Evolutionary conservation across 2,888 invertebrate genomes (phyloP).

Genomic region (Palloptera scutellata): DNA sequence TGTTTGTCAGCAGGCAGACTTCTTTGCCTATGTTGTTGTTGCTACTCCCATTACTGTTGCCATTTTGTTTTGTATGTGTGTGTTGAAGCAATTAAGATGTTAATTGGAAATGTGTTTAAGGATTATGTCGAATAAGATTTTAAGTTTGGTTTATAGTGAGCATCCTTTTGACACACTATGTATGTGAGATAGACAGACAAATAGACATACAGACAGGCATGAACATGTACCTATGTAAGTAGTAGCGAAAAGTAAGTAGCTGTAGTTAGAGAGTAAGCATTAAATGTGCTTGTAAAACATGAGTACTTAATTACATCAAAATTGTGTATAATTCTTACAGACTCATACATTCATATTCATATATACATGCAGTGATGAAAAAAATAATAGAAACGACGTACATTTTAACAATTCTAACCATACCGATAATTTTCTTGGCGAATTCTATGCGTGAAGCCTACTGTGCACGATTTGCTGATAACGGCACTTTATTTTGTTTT

Average conservation of each 20-base stretch:
- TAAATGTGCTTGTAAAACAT: conserved; percentile 37
- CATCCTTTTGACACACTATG: conserved; percentile 22
- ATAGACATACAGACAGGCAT: conserved; percentile 1
- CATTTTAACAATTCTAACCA: too few relatives aligned
- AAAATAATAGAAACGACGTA: too few relatives aligned
- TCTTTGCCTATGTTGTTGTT: neutral
- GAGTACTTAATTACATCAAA: conserved; percentile 33
- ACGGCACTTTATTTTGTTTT: too few relatives aligned
- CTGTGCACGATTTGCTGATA: too few relatives aligned
- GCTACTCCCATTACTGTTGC: neutral
- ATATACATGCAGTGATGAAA: too few relatives aligned
- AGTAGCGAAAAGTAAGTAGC: neutral
- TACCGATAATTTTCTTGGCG: too few relatives aligned
- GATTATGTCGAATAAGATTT: conserved; percentile 39
- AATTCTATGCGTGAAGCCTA: too few relatives aligned
- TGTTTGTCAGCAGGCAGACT: too few relatives aligned
- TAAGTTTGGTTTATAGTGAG: conserved; percentile 29
- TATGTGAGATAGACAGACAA: neutral
- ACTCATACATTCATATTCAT: too few relatives aligned
- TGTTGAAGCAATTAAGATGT: conserved; percentile 38
- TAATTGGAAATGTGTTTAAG: conserved; percentile 41
- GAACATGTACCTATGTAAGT: too few relatives aligned
- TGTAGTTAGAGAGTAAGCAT: conserved; percentile 26
- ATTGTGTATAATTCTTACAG: too few relatives aligned
- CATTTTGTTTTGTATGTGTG: neutral